phyloP scores from a whole-genome alignment of 1,140 invertebrate genomes.

The Neodiprion lecontei region DNA sequence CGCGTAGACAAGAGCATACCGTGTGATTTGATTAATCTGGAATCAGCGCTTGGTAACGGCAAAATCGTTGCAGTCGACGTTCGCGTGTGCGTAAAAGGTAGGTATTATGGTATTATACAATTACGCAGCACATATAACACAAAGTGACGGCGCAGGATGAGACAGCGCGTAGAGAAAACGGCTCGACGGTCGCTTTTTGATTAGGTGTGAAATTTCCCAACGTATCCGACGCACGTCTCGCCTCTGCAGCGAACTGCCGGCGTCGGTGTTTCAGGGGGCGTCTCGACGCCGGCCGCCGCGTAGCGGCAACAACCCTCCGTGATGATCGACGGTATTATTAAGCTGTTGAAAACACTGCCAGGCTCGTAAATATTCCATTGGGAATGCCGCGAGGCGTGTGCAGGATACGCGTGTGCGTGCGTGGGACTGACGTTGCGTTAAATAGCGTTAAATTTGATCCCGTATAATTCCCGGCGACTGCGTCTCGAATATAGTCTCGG shows the following conservation, averaged over 20 bases:
- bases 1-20: neutral
- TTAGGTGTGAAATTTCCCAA: slow-evolving; percentile 3
- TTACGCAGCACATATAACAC: neutral
- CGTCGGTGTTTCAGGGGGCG: neutral
- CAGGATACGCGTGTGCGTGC: too few relatives aligned
- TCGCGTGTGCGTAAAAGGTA: neutral
- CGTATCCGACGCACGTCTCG: neutral
- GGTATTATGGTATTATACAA: neutral
- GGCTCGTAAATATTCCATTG: slow-evolving; percentile 3
- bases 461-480: too few relatives aligned
- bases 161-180: neutral
- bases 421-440: slow-evolving; percentile 1
- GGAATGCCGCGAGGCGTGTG: neutral
- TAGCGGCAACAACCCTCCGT: neutral
- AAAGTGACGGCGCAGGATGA: too few relatives aligned
- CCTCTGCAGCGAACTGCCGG: neutral
- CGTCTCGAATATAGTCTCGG: too few relatives aligned
- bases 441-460: neutral
- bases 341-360: slow-evolving; percentile 4
- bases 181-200: neutral
- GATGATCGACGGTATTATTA: slow-evolving; percentile 3
- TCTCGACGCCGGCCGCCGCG: neutral
- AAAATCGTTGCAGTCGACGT: neutral
- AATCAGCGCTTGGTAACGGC: neutral
- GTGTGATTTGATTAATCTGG: slow-evolving; percentile 3